Conservation (phyloP, 1,140 invertebrate genomes). For the Tigriopus japonicus region DNA sequence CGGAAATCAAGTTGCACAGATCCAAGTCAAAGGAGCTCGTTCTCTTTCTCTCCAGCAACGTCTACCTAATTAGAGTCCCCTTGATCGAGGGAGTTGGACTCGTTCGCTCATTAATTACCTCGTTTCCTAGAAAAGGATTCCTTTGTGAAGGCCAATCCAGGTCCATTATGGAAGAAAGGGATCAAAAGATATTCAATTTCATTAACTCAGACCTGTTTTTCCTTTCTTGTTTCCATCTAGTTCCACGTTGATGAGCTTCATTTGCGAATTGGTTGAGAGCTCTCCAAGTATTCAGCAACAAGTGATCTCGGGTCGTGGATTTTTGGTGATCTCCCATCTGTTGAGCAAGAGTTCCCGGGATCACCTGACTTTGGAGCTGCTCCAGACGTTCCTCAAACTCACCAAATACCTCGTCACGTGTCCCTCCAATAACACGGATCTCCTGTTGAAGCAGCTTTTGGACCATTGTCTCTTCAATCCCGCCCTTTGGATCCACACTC, state of each 20-base stretch:
- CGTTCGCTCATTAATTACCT: too few species aligned
- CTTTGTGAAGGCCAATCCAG: too few species aligned
- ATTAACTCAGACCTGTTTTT: not conserved
- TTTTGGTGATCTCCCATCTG: constrained; percentile 93
- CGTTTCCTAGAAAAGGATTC: too few species aligned
- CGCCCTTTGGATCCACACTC: constrained; percentile 92
- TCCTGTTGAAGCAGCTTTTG: constrained; percentile 86
- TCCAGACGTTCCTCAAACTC: constrained; percentile 76
- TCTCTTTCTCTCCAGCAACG: too few species aligned
- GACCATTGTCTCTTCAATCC: constrained; percentile 98
- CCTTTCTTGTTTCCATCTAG: constrained; percentile 34
- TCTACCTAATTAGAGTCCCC: too few species aligned
- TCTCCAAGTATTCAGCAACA: constrained; percentile 95
- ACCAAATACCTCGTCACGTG: constrained; percentile 92
- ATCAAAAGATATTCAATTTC: too few species aligned
- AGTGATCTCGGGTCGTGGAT: constrained; percentile 43
- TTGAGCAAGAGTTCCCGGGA: constrained; percentile 52
- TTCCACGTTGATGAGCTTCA: constrained; percentile 86
- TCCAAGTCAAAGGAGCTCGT: too few species aligned
- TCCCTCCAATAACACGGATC: constrained; percentile 73
- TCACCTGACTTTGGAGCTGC: constrained; percentile 78
- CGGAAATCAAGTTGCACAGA: too few species aligned
- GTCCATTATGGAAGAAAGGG: too few species aligned
- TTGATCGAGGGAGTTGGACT: too few species aligned
- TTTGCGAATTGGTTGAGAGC: constrained; percentile 88